Evolutionary conservation across 2,113 vertebrate species (phyloP), one percentile per base, ranked within the genome.

Genomic region (Phyllopteryx taeniolatus): DNA sequence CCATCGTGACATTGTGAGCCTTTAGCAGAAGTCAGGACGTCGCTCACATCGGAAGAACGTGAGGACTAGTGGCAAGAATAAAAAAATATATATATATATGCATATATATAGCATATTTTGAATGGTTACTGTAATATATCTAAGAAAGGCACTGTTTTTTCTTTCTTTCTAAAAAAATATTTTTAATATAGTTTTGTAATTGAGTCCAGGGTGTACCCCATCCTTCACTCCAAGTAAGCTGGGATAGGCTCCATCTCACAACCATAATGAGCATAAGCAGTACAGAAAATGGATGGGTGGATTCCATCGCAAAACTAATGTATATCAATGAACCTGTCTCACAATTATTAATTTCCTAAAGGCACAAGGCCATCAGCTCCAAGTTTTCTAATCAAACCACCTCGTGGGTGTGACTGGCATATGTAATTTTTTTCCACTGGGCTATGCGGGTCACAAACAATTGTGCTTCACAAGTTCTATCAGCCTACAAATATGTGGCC

Each of bases 1-100:
- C 69, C 85, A 27, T 74, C 72, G 0, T 20, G 61, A 60, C 39
- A 80, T 85, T 83, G 84, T 8, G 71, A 70, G 68, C 73, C 51
- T 43, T 72, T 73, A 62, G 73, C 75, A 13, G 80, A 65, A 75
- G 68, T 78, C 67, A 35, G 74, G 63, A 69, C 81, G 14, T 84
- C 91, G 49, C 79, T 80, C 71, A 53, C 73, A 43, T 75, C 46
- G 49, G 86, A 79, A 61, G 88, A 84, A 70, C 75, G 61, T 67
- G 88, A 79, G 69, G 84, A 85, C 91, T 92, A 13, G 51, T 39
- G 47, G 33, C 14, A 47, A 79, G 1, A 20, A 70, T 9, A 49
- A 14, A 43, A 68, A 70, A 20, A 4, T n/a, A 27, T 27, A 27
- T 27, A 27, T 27, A 27, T 27, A 27, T 27, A 27, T 3, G n/a